Evolutionary conservation across 2,888 invertebrate species (phyloP).

Genomic region (Drosophila lutescens): DNA sequence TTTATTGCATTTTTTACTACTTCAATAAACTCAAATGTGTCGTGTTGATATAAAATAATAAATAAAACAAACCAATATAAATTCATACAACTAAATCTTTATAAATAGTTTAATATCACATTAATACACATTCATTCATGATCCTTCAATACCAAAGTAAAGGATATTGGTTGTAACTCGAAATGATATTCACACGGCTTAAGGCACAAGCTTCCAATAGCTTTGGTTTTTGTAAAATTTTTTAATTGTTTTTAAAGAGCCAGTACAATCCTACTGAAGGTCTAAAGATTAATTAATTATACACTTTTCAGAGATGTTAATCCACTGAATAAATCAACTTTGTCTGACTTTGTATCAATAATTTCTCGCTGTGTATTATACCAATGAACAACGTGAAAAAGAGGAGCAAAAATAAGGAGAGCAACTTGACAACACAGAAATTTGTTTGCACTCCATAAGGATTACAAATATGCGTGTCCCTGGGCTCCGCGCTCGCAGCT

Average conservation of each 20-base stretch:
- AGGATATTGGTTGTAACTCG: too few species aligned
- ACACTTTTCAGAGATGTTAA: too few species aligned
- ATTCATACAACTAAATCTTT: background rate
- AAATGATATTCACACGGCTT: too few species aligned
- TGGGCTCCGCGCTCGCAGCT: background rate
- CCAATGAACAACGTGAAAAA: constrained; percentile 29
- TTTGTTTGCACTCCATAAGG: constrained; percentile 81
- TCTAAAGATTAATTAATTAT: background rate
- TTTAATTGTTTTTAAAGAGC: too few species aligned
- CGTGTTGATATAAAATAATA: background rate
- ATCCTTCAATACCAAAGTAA: too few species aligned
- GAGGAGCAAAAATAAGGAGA: constrained; percentile 31
- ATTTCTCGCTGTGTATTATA: constrained; percentile 2
- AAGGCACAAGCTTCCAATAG: too few species aligned
- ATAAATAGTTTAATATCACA: background rate
- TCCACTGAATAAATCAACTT: background rate
- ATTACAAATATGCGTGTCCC: constrained; percentile 67
- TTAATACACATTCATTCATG: too few species aligned
- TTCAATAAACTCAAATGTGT: too few species aligned
- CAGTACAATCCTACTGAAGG: too few species aligned
- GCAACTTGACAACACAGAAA: constrained; percentile 70
- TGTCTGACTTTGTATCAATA: background rate
- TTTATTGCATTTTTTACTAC: background rate
- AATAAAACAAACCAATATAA: background rate
- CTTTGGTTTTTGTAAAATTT: too few species aligned